phyloP scores from a whole-genome alignment of 1,140 invertebrate genomes.

The Nylanderia fulva region DNA sequence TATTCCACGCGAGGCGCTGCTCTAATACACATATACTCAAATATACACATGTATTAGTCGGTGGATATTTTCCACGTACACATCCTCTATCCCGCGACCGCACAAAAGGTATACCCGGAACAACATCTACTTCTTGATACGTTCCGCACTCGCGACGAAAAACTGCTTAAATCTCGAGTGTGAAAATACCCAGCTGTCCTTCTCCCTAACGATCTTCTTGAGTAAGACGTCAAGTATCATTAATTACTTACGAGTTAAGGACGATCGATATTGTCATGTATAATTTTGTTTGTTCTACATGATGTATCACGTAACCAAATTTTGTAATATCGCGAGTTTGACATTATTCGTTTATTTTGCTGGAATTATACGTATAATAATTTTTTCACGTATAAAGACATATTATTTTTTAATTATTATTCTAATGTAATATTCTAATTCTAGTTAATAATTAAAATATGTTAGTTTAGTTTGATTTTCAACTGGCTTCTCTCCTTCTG shows the following conservation, averaged over 20 bases:
- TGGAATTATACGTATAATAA: background rate
- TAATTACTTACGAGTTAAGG: constrained; percentile 17
- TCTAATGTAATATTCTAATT: no score
- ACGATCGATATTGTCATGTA: background rate
- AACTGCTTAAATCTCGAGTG: constrained; percentile 59
- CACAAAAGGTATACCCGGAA: constrained; percentile 36
- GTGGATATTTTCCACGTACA: constrained; percentile 19
- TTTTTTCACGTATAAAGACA: background rate
- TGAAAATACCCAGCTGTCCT: constrained; percentile 55
- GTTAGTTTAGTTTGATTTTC: background rate
- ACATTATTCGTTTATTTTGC: background rate
- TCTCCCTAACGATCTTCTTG: constrained; percentile 48
- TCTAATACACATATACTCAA: constrained; percentile 64
- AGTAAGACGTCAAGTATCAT: constrained; percentile 34
- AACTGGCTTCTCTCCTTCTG: background rate
- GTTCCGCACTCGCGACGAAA: constrained; percentile 40
- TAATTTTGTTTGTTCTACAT: background rate
- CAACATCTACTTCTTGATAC: constrained; percentile 52
- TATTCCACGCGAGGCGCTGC: constrained; percentile 79
- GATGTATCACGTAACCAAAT: background rate
- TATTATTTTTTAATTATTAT: no score
- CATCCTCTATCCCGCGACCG: background rate
- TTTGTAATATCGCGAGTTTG: background rate
- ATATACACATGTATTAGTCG: constrained; percentile 34
- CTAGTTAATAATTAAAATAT: no score